A percentile compares a stretch with the other conserved stretches of the same genome.
phyloP scores from a whole-genome alignment of 2,888 invertebrate species.

The Metacarcinus magister region DNA sequence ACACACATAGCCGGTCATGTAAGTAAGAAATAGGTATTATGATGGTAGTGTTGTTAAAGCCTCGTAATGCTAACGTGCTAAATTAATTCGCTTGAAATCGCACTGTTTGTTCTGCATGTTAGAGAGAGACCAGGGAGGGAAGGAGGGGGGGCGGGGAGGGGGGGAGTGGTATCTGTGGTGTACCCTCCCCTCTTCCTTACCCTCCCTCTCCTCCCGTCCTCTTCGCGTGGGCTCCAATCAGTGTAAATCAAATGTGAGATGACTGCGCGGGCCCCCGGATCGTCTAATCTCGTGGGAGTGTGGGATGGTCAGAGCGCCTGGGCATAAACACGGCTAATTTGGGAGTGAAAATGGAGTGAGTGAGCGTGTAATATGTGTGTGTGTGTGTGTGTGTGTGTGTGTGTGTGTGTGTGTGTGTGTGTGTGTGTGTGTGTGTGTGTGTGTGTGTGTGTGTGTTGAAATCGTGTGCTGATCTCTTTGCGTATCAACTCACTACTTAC shows the following conservation, averaged over 20 bases:
- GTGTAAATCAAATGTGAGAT: constrained; percentile 3
- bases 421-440: constrained; percentile 40
- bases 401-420: constrained; percentile 14
- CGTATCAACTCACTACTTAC: neutral
- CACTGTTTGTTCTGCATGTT: too few relatives aligned
- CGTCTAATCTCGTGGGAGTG: neutral
- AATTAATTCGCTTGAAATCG: neutral
- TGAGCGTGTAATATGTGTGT: constrained; percentile 29
- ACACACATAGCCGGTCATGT: neutral
- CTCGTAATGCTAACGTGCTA: neutral
- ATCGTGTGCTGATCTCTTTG: neutral
- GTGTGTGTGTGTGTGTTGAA: constrained; percentile 20
- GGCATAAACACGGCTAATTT: neutral
- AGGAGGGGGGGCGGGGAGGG: too few relatives aligned
- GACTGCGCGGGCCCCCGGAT: neutral
- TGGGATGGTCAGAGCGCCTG: neutral
- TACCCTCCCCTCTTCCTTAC: neutral
- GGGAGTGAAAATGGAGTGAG: neutral
- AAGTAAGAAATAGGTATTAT: neutral
- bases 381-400: constrained; percentile 40
- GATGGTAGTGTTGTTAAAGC: neutral
- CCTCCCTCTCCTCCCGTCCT: neutral
- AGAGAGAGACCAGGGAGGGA: constrained; percentile 53
- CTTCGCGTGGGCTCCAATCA: constrained; percentile 26
- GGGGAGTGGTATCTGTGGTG: neutral